phyloP scores from a whole-genome alignment of 2,113 vertebrate genomes.

The Lagopus leucura region DNA sequence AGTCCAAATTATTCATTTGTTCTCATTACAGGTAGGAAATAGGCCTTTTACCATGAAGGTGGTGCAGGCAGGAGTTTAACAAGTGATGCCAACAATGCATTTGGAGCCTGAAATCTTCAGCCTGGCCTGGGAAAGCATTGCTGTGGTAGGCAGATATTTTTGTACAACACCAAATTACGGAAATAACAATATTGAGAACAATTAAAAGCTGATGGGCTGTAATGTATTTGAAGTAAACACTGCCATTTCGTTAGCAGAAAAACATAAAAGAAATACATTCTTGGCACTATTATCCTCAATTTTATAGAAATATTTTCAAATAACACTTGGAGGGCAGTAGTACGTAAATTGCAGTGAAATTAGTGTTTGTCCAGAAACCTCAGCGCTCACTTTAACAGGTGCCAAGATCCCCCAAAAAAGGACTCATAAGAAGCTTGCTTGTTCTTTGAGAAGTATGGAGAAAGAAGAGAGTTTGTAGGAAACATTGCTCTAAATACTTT shows the following conservation, averaged over 20 bases:
- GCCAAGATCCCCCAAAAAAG: background rate
- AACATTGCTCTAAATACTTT: background rate
- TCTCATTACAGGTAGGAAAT: constrained; percentile 2
- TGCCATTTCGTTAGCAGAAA: background rate
- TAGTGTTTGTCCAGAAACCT: background rate
- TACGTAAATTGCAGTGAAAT: background rate
- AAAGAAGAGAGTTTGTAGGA: background rate
- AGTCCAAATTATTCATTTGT: background rate
- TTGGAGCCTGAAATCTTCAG: background rate
- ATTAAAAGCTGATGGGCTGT: background rate
- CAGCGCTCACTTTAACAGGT: background rate
- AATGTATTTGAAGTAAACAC: background rate
- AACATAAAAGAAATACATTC: background rate
- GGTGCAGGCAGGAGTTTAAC: background rate
- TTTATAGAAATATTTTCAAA: background rate
- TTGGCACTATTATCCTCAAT: background rate
- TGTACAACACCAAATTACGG: background rate
- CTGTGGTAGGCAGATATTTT: background rate
- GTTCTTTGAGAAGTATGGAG: background rate
- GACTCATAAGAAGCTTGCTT: background rate
- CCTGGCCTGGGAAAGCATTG: background rate
- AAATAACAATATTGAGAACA: background rate
- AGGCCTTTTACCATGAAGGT: background rate
- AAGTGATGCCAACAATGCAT: background rate
- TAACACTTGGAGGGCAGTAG: background rate